Conservation (phyloP, 2,888 invertebrate genomes). For the Lepas anatifera region DNA sequence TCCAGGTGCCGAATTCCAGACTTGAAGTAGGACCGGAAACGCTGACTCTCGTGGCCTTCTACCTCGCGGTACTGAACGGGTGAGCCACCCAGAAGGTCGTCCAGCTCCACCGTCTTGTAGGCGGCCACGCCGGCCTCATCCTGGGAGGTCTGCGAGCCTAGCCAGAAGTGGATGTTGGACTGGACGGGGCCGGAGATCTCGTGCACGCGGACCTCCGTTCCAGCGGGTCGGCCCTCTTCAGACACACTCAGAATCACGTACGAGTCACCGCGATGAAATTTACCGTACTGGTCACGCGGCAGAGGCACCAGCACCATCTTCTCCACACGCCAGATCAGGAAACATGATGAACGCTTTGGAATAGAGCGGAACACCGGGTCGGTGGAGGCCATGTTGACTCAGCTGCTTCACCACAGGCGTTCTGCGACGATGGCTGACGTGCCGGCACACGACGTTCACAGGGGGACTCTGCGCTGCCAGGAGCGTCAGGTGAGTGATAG, state of each 20-base stretch:
- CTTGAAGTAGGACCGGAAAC: constrained; percentile 76
- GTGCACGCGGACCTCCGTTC: background rate
- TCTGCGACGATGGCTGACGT: background rate
- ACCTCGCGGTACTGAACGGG: constrained; percentile 74
- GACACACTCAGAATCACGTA: constrained; percentile 67
- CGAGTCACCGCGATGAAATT: constrained; percentile 69
- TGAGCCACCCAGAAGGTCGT: constrained; percentile 59
- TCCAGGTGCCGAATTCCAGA: constrained; percentile 47
- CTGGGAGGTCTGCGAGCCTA: constrained; percentile 57
- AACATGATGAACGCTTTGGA: constrained; percentile 59
- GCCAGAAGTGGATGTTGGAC: constrained; percentile 85
- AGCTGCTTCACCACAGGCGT: background rate
- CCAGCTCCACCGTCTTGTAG: constrained; percentile 75
- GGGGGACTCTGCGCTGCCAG: background rate
- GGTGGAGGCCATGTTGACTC: background rate
- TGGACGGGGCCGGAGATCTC: constrained; percentile 41
- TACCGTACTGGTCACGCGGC: constrained; percentile 62
- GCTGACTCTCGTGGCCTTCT: constrained; percentile 67
- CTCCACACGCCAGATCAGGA: constrained; percentile 82
- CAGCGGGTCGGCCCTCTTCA: constrained; percentile 35
- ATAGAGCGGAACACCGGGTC: constrained; percentile 63
- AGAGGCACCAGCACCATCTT: constrained; percentile 61
- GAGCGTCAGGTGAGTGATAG: background rate
- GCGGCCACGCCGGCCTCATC: constrained; percentile 75
- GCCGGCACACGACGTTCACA: background rate